A percentile compares a stretch with the other conserved stretches of the same genome.
phyloP scores from a whole-genome alignment of 1,140 invertebrate species.

The Diorhabda carinulata region DNA sequence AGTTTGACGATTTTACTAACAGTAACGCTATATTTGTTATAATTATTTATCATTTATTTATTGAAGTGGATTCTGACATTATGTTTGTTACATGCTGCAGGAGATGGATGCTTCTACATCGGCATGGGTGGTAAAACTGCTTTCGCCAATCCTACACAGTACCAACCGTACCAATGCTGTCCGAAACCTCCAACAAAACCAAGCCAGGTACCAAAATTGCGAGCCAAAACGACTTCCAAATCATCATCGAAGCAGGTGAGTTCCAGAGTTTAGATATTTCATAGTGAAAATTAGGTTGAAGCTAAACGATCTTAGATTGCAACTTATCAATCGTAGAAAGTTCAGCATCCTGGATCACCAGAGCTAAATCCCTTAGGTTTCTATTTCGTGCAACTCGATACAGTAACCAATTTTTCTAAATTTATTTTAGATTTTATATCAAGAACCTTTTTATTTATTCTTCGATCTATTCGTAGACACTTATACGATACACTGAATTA shows the following conservation, averaged over 20 bases:
- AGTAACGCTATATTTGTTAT: constrained; percentile 22
- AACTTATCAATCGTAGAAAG: no score
- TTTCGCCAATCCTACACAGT: constrained; percentile 62
- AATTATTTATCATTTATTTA: constrained; percentile 9
- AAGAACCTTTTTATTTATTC: no score
- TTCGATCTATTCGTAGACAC: no score
- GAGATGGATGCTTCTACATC: constrained; percentile 93
- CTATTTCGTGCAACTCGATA: no score
- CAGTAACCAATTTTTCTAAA: no score
- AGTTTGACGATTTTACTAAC: constrained; percentile 27
- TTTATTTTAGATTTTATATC: no score
- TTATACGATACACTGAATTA: no score
- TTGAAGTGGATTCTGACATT: constrained; percentile 53
- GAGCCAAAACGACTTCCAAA: constrained; percentile 42
- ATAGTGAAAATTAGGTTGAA: no score
- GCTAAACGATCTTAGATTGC: no score
- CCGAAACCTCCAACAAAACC: constrained; percentile 71
- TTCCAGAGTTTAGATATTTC: no score
- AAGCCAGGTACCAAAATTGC: constrained; percentile 65
- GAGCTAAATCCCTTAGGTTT: no score
- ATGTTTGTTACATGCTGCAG: constrained; percentile 66
- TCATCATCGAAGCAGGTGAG: constrained; percentile 25
- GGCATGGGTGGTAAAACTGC: constrained; percentile 82
- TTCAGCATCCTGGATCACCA: no score
- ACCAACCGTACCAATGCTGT: constrained; percentile 87